Base-by-base conservation (phyloP, 2,888 invertebrate species). In the Apeira syringaria region DNA sequence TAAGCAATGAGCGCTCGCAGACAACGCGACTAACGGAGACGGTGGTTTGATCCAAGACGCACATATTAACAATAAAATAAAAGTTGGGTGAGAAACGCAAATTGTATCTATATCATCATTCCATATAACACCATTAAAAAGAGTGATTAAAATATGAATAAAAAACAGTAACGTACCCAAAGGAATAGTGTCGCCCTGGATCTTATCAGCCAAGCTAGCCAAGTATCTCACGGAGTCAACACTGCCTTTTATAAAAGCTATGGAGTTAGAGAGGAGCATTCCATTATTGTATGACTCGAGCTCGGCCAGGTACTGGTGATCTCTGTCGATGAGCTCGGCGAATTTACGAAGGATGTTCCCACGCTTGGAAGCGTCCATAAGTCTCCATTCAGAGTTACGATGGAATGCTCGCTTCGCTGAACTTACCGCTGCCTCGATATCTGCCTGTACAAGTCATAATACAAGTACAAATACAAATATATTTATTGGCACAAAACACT, bases 261-360 rank as follows among this genome's bases (percentile, higher is more conserved):
- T 0, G 17, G 8, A 10, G n/a, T 9, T 18, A 2, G 5, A 5
- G 1, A 40, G 9, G 1, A 35, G 20, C 80, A 96, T 97, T 8
- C 98, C 98, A 82, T 97, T 98, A 75, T 99, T 97, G 45, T 96
- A 75, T 0, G 98, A 96, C 86, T 98, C 98, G 65, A 99, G 86
- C 59, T 95, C 95, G 25, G 94, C 94, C 25, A 97, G 69, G 61
- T 96, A 96, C 2, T 87, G 84, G 1, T 86, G 80, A 75, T 97
- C 95, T 28, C 94, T 87, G 68, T 95, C 94, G 6, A 97, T 89
- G 0, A 97, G 88, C 75, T 96, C 95, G 0, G 97, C 96, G 45
- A 97, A 87, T 52, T 92, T 93, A 72, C 93, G 82, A 3, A 98
- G 74, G 1, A 98, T 79, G 13, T 83, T 70, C 0, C 97, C 97